Percentiles rank a stretch among this genome's conserved stretches.
phyloP scores from a whole-genome alignment of 2,113 vertebrate genomes.

The Natator depressus region DNA sequence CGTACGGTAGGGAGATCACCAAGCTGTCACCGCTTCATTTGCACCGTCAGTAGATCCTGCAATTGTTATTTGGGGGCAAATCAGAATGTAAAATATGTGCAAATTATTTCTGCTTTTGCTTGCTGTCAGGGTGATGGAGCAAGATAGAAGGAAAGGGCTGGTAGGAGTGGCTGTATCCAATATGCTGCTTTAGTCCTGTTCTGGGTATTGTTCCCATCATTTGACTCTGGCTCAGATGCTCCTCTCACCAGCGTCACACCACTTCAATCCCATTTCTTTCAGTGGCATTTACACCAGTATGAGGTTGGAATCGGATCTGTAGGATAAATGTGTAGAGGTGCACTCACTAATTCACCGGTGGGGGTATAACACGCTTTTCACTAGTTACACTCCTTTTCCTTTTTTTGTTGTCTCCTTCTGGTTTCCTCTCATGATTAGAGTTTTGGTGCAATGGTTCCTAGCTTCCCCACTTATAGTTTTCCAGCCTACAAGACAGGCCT shows the following conservation, averaged over 20 bases:
- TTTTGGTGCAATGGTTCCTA: background rate
- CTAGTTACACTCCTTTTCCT: background rate
- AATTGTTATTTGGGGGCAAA: background rate
- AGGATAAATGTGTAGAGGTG: fast-evolving
- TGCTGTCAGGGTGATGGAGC: background rate
- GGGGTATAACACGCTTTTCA: background rate
- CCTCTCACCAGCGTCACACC: background rate
- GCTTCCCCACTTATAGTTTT: fast-evolving
- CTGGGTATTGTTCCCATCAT: fast-evolving
- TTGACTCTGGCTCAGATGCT: background rate
- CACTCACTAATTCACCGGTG: background rate
- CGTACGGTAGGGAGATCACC: background rate
- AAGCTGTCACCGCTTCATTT: fast-evolving
- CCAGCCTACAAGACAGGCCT: background rate
- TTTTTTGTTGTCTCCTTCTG: background rate
- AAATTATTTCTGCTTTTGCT: background rate
- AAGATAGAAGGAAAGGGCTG: background rate
- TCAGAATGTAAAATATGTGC: background rate
- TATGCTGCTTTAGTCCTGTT: fast-evolving
- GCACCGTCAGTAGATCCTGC: background rate
- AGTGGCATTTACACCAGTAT: fast-evolving
- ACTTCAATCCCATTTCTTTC: background rate
- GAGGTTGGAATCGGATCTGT: fast-evolving
- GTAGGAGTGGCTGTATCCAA: too few species aligned
- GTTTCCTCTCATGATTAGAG: background rate